Base-by-base conservation (phyloP, 2,113 vertebrate species). In the Phylloscopus trochilus region DNA sequence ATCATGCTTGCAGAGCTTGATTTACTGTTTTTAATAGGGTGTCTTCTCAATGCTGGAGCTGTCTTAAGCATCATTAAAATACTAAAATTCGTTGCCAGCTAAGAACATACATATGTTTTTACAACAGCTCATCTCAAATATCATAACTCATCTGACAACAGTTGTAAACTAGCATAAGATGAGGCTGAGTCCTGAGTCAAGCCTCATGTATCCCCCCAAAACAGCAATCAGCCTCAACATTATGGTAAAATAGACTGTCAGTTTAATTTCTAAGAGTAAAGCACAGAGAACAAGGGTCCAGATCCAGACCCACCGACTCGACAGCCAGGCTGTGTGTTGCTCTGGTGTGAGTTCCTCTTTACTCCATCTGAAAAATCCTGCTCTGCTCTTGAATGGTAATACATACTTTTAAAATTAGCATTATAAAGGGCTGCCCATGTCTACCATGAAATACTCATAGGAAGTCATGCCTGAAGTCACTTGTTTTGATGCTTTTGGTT, bases 21-120 rank as follows among this genome's bases (percentile, higher is more conserved):
- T 98, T 97, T 98, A 97, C 96, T 94, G 93, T 96, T 97, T 97
- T 98, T 98, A 98, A 98, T 98, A 98, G 95, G 80, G 84, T 93
- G 55, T 90, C 58, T 70, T 96, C 85, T 83, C 82, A 62, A 14
- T 41, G 51, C 46, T 87, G 78, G 74, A 95, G 78, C 93, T 85
- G 85, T 95, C 90, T 93, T 58, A 91, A 82, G 78, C 49, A 80
- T 88, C 78, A 90, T 93, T 95, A 95, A 94, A 94, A 90, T 68
- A 85, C 58, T 49, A 68, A 82, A 87, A 94, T 94, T 93, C 90
- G 90, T 93, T 95, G 85, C 90, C 93, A 93, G 84, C 78, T 85
- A 90, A 91, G 69, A 90, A 90, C 31, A 41, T 85, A 90, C 82
- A 51, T 76, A 89, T 62, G 78, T 76, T 93, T 94, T 95, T 79